A percentile compares a stretch with the other conserved stretches of the same genome.
These are phyloP conservation scores for Heteromyza rotundicornis DNA, from an alignment of 2,888 invertebrate genomes.

Conservation along the genomic window DNA sequence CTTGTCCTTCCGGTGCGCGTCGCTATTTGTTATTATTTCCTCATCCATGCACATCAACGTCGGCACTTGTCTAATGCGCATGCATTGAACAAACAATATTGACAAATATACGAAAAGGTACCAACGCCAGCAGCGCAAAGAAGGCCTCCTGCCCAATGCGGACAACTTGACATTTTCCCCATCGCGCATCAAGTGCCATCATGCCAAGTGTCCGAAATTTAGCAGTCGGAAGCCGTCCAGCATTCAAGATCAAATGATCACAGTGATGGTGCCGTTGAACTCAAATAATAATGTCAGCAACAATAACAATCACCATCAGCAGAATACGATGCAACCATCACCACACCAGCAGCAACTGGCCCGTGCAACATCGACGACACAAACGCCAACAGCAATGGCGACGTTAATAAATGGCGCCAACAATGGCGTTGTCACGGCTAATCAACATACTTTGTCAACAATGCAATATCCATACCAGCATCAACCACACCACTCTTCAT, in stretches of 20 bases:
- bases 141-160: conserved; percentile 60
- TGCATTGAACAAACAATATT: too few relatives aligned
- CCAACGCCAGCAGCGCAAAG: conserved; percentile 60
- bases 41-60: not conserved
- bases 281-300: conserved; percentile 56
- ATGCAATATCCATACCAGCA: conserved; percentile 27
- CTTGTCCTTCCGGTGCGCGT: not conserved
- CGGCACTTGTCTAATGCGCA: not conserved
- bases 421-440: conserved; percentile 11
- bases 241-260: conserved; percentile 62
- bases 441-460: conserved; percentile 28
- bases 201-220: conserved; percentile 62
- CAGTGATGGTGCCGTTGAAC: conserved; percentile 62
- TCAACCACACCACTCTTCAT: conserved; percentile 53
- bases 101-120: too few relatives aligned
- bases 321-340: conserved; percentile 22
- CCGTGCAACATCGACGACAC: conserved; percentile 18
- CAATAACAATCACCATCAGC: conserved; percentile 28
- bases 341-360: conserved; percentile 20
- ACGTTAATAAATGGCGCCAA: conserved; percentile 15
- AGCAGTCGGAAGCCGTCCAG: conserved; percentile 58
- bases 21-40: too few relatives aligned
- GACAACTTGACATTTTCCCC: conserved; percentile 63
- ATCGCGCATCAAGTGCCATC: conserved; percentile 62
- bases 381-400: conserved; percentile 14